Evolutionary conservation across 2,888 invertebrate genomes (phyloP).

Genomic region (Limulus polyphemus): DNA sequence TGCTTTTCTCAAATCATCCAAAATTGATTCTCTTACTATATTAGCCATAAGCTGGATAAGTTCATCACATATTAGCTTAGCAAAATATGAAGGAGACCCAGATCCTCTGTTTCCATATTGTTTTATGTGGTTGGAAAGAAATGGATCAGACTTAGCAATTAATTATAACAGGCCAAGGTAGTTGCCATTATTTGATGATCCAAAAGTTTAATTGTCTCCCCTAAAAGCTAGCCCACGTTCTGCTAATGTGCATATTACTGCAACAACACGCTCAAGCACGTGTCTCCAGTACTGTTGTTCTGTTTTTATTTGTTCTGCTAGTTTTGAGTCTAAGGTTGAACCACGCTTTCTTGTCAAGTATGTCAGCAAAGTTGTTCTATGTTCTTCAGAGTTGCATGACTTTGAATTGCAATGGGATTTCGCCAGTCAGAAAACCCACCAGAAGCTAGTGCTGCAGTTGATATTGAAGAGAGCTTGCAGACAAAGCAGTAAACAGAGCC

Average conservation of each 20-base stretch:
- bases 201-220: conserved; percentile 29
- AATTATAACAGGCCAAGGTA: conserved; percentile 29
- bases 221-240: conserved; percentile 29
- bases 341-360: too few relatives aligned
- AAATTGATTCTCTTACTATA: conserved; percentile 27
- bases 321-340: too few relatives aligned
- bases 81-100: conserved; percentile 29
- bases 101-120: conserved; percentile 29
- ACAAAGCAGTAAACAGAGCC: too few relatives aligned
- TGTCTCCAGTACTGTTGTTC: conserved; percentile 28
- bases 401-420: too few relatives aligned
- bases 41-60: conserved; percentile 31
- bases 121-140: conserved; percentile 28
- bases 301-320: conserved; percentile 2
- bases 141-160: conserved; percentile 31
- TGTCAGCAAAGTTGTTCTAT: too few relatives aligned
- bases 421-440: too few relatives aligned
- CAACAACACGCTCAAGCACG: conserved; percentile 28
- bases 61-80: conserved; percentile 31
- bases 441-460: too few relatives aligned
- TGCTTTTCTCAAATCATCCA: conserved; percentile 29
- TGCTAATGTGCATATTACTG: conserved; percentile 27
- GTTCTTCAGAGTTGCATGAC: too few relatives aligned
- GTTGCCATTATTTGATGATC: conserved; percentile 27
- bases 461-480: too few relatives aligned